Evolutionary conservation across 37 sponge, comb jelly and placozoan genomes (phyloP).

Genomic region (Tethya wilhelma): DNA sequence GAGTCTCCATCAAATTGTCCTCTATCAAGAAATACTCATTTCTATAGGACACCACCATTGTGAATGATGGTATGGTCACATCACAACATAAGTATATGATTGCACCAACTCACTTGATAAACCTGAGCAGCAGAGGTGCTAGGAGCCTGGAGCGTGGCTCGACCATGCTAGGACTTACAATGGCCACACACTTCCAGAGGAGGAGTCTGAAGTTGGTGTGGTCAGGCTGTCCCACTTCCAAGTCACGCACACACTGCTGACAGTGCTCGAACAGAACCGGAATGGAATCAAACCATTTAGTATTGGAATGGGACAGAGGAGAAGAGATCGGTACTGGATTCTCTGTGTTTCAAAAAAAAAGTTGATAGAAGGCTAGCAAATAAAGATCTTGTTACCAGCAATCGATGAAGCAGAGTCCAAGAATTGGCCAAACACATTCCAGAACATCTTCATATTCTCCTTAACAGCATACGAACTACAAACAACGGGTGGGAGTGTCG

Average conservation of each 20-base stretch:
- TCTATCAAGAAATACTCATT: conserved; percentile 55
- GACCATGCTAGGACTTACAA: conserved; percentile 24
- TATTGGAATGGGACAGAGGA: background rate
- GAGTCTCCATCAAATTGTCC: conserved; percentile 49
- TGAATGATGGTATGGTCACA: conserved; percentile 1
- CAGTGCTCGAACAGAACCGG: conserved; percentile 14
- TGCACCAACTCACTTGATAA: conserved; percentile 40
- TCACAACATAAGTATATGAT: background rate
- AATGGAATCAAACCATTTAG: conserved; percentile 19
- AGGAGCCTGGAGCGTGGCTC: conserved; percentile 73
- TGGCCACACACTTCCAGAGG: conserved; percentile 73
- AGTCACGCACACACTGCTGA: background rate
- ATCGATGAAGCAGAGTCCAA: conserved; percentile 29
- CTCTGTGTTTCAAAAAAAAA: background rate
- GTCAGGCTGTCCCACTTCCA: conserved; percentile 68
- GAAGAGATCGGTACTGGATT: background rate
- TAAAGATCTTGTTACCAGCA: too few relatives aligned
- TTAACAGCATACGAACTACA: conserved; percentile 67
- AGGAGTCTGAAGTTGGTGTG: conserved; percentile 69
- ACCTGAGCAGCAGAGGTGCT: conserved; percentile 72
- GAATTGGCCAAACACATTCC: conserved; percentile 68
- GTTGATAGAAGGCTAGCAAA: too few relatives aligned
- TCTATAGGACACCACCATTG: conserved; percentile 7
- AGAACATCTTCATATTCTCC: conserved; percentile 69
- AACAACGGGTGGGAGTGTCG: background rate